Evolutionary conservation across 2,888 invertebrate genomes (phyloP), one percentile per base, ranked within the genome.

Genomic region (Macaria notata): DNA sequence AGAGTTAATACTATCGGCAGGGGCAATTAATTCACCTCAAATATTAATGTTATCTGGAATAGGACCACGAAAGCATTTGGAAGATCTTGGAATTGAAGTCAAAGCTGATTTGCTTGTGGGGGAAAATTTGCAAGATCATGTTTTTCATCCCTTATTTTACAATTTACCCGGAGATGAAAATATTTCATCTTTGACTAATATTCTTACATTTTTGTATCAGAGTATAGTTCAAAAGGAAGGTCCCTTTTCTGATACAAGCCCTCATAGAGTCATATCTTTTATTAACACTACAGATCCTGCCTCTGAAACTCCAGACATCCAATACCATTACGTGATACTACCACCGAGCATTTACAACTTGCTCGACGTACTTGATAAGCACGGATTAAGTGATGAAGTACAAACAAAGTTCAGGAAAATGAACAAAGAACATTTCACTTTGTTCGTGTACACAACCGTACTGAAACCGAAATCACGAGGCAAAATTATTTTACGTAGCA

Each of bases 401-500:
- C 61, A 66, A 38, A 62, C 64, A 43, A 73, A 78, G 61, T 81
- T 79, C 46, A 51, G 68, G 8, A 56, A 77, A 44, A 46, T 84
- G 4, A 86, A 81, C 62, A 65, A 79, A 43, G 66, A 82, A 9
- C 69, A 81, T 39, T 68, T 72, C 42, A 55, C 81, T 0, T 61
- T 94, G 66, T 83, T 92, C 31, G 78, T 93, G 3, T 85, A 92
- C 3, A 93, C 93, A 0, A 82, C 94, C 7, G 51, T 96, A 49
- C 78, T 96, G 75, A 84, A 94, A 54, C 96, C 96, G 0, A 92
- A 90, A 62, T 96, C 96, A 55, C 88, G 88, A 55, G 96, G 96
- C 0, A 88, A 84, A 62, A 81, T 97, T n/a, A 68, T 93, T 56
- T 82, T 98, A 4, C 92, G 91, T 58, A 94, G 94, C 44, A 90